Percentiles rank a stretch among this genome's conserved stretches.
Conservation (phyloP, 2,888 invertebrate genomes). For the Teleogryllus oceanicus region DNA sequence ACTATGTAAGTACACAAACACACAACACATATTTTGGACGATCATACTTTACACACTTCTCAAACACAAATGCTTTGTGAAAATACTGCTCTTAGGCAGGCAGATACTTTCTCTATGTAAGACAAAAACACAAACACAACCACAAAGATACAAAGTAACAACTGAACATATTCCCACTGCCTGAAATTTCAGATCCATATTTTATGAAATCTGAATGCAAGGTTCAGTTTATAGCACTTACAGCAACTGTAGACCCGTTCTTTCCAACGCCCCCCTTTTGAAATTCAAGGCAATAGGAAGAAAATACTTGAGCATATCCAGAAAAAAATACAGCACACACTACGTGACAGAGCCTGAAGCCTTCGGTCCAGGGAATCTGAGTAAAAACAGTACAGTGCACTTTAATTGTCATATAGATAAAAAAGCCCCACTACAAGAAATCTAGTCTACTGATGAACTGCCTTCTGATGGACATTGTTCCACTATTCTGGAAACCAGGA, state of each 20-base stretch:
- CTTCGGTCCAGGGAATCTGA: slow-evolving; percentile 36
- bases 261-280: slow-evolving; percentile 86
- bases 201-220: slow-evolving; percentile 22
- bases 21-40: no score
- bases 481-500: no score
- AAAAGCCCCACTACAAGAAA: no score
- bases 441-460: no score
- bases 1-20: no score
- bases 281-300: slow-evolving; percentile 56
- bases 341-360: slow-evolving; percentile 43
- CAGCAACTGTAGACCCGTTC: slow-evolving; percentile 95
- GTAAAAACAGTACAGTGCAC: slow-evolving; percentile 22
- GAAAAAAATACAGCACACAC: slow-evolving; percentile 55
- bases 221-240: slow-evolving; percentile 54
- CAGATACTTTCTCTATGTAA: not conserved
- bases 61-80: slow-evolving; percentile 6
- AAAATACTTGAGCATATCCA: slow-evolving; percentile 62
- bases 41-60: not conserved
- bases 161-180: not conserved
- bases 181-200: not conserved
- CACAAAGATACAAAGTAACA: slow-evolving; percentile 12
- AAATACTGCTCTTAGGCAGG: not conserved
- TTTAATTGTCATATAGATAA: not conserved
- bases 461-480: no score
- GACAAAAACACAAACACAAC: not conserved